Percentiles rank a stretch among this genome's conserved stretches.
Evolutionary conservation across 2,797 vertebrate species (phyloP).

Genomic region (Lacerta viridis): DNA sequence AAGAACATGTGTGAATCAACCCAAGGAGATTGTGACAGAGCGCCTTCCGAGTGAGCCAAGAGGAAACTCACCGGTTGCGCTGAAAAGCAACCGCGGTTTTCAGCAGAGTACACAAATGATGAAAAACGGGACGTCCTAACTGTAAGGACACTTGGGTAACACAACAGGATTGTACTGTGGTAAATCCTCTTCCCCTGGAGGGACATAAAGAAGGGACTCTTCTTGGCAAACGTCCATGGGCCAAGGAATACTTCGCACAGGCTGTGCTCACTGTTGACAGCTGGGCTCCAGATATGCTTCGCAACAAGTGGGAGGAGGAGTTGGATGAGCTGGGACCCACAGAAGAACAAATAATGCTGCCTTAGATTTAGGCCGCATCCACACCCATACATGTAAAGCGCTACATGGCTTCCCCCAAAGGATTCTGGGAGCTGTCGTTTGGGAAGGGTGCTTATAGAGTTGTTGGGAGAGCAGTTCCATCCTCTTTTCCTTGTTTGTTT

Average conservation of each 20-base stretch:
- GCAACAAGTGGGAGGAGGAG: background rate
- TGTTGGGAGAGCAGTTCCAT: background rate
- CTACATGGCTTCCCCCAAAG: too few relatives aligned
- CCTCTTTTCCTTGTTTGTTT: background rate
- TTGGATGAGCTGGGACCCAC: background rate
- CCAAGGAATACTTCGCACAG: background rate
- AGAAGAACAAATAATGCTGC: background rate
- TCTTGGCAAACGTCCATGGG: too few relatives aligned
- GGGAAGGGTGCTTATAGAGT: too few relatives aligned
- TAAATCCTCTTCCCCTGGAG: background rate
- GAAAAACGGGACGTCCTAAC: background rate
- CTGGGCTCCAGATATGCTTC: background rate
- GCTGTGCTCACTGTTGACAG: background rate
- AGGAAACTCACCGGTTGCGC: background rate
- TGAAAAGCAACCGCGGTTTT: background rate
- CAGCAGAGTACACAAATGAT: too few relatives aligned
- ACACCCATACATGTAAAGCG: too few relatives aligned
- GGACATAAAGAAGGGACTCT: too few relatives aligned
- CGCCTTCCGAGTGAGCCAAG: background rate
- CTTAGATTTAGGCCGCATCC: too few relatives aligned
- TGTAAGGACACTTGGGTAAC: background rate
- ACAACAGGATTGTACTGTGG: too few relatives aligned
- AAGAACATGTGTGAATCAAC: background rate
- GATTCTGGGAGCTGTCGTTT: too few relatives aligned
- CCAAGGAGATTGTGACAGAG: background rate